Conservation (phyloP, 1,140 invertebrate species). For the Pectinophora gossypiella region DNA sequence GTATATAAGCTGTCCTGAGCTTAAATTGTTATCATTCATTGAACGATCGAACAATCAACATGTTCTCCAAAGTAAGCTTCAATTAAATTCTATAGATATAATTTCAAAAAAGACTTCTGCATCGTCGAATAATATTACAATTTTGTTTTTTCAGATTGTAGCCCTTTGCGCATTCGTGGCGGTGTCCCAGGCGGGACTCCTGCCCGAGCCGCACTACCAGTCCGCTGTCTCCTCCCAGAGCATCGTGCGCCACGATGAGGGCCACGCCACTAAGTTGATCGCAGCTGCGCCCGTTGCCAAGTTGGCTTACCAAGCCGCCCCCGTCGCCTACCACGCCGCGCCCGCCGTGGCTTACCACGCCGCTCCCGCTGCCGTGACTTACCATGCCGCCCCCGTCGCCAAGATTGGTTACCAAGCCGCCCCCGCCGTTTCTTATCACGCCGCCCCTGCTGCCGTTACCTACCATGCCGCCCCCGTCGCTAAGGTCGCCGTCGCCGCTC, state of each 20-base stretch:
- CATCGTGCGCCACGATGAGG: constrained; percentile 40
- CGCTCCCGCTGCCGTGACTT: constrained; percentile 33
- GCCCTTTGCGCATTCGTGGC: constrained; percentile 45
- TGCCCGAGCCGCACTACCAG: constrained; percentile 38
- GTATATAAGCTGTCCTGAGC: too few relatives aligned
- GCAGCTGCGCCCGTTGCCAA: constrained; percentile 36
- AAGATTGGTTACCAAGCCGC: constrained; percentile 26
- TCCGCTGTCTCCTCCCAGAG: too few relatives aligned
- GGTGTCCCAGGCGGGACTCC: constrained; percentile 40
- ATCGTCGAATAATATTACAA: constrained; percentile 1
- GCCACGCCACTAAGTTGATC: constrained; percentile 20
- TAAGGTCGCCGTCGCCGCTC: too few relatives aligned
- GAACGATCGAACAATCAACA: not conserved
- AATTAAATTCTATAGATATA: not conserved
- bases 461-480: too few relatives aligned
- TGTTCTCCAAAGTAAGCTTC: constrained; percentile 21
- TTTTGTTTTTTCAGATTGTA: constrained; percentile 35
- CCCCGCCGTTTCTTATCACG: too few relatives aligned
- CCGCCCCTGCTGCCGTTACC: too few relatives aligned
- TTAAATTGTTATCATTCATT: too few relatives aligned
- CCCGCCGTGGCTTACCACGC: constrained; percentile 38
- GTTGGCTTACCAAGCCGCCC: too few relatives aligned
- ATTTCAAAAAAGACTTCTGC: not conserved
- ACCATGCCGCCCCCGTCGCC: too few relatives aligned
- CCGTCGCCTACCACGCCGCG: constrained; percentile 21